A percentile compares a stretch with the other conserved stretches of the same genome.
Conservation (phyloP, 2,113 vertebrate genomes). For the Pogonocichla stellata region DNA sequence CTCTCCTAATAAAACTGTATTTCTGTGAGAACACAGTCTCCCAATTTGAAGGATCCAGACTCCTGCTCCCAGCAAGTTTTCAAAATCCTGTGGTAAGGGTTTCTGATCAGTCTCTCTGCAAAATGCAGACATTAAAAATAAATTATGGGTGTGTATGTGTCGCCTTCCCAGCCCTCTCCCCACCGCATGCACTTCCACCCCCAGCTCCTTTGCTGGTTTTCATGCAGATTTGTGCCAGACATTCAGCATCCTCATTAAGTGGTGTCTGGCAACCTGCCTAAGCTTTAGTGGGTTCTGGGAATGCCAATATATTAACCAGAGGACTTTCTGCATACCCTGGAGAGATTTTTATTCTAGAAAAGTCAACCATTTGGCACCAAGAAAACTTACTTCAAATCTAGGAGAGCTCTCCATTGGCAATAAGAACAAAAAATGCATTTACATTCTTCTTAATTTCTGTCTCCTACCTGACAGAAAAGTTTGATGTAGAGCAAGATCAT, state of each 20-base stretch:
- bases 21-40: background rate
- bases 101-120: background rate
- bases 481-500: slow-evolving; percentile 28
- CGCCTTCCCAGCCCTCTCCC: slow-evolving; percentile 27
- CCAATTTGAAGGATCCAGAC: background rate
- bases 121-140: slow-evolving; percentile 68
- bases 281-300: slow-evolving; percentile 78
- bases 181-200: background rate
- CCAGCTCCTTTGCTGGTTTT: slow-evolving; percentile 58
- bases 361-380: slow-evolving; percentile 76
- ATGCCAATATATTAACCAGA: slow-evolving; percentile 82
- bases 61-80: background rate
- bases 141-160: slow-evolving; percentile 58
- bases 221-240: slow-evolving; percentile 73
- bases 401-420: slow-evolving; percentile 63
- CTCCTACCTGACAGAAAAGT: slow-evolving; percentile 56
- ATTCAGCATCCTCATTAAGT: slow-evolving; percentile 77
- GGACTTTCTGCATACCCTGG: slow-evolving; percentile 69
- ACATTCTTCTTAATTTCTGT: slow-evolving; percentile 59
- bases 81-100: background rate
- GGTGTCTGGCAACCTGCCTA: slow-evolving; percentile 76
- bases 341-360: slow-evolving; percentile 77
- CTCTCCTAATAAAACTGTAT: background rate
- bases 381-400: slow-evolving; percentile 60
- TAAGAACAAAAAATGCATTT: slow-evolving; percentile 67